phyloP scores from a whole-genome alignment of 2,113 vertebrate genomes.

The Sula dactylatra region DNA sequence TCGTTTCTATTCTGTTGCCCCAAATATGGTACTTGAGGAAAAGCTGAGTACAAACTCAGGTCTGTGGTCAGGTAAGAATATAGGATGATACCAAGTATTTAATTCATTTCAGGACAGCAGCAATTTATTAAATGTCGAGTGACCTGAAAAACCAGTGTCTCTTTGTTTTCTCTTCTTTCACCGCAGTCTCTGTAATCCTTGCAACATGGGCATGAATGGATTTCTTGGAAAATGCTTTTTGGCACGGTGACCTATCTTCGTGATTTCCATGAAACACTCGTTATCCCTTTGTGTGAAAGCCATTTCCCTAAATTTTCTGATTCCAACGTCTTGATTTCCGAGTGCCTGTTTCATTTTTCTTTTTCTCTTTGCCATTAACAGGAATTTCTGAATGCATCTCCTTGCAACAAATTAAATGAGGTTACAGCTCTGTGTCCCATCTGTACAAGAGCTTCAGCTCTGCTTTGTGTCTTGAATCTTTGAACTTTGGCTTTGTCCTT shows the following conservation, averaged over 20 bases:
- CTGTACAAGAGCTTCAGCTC: slow-evolving; percentile 1
- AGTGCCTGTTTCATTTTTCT: slow-evolving; percentile 15
- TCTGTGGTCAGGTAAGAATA: not conserved
- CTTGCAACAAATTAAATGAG: slow-evolving; percentile 63
- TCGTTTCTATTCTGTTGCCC: not conserved
- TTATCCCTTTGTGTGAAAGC: slow-evolving; percentile 24
- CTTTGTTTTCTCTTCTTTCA: slow-evolving; percentile 7
- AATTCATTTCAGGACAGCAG: not conserved
- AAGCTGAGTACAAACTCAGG: not conserved
- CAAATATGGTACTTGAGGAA: not conserved
- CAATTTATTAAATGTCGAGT: not conserved
- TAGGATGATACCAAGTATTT: not conserved
- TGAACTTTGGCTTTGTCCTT: slow-evolving; percentile 37
- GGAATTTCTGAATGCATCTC: slow-evolving; percentile 39
- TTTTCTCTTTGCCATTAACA: slow-evolving; percentile 10
- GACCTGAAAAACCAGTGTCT: not conserved
- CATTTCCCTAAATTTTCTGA: slow-evolving; percentile 33
- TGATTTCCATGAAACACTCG: slow-evolving; percentile 8
- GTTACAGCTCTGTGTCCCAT: slow-evolving; percentile 20
- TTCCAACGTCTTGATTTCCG: slow-evolving; percentile 32
- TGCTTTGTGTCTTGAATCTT: slow-evolving; percentile 46
- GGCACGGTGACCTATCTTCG: not conserved
- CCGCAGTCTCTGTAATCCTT: not conserved
- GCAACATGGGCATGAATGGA: slow-evolving; percentile 24
- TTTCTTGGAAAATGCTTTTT: slow-evolving; percentile 6